Evolutionary conservation across 2,888 invertebrate genomes (phyloP).

Genomic region (Eupeodes luniger): DNA sequence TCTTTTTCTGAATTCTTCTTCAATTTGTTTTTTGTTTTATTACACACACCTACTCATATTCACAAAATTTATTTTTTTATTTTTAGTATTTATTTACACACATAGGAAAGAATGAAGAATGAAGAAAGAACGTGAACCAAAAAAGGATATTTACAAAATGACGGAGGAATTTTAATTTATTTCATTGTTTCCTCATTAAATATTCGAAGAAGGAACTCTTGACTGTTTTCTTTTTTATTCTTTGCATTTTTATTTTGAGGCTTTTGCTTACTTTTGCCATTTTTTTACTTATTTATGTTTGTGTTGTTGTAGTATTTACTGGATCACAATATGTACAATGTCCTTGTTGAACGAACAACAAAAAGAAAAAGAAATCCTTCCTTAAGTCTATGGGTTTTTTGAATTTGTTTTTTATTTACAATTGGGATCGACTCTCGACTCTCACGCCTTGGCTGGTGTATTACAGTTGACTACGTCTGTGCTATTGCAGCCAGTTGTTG

Average conservation of each 20-base stretch:
- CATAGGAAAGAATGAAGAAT: constrained; percentile 1
- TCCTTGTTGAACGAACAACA: constrained; percentile 29
- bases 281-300: constrained; percentile 3
- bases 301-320: constrained; percentile 44
- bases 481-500: constrained; percentile 74
- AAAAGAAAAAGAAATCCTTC: constrained; percentile 12
- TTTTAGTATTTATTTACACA: constrained; percentile 46
- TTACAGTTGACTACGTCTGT: constrained; percentile 76
- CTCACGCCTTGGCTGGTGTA: constrained; percentile 69
- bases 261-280: constrained; percentile 33
- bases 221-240: constrained; percentile 37
- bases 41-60: constrained; percentile 13
- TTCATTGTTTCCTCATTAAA: constrained; percentile 46
- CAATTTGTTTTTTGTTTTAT: neutral
- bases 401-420: constrained; percentile 56
- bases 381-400: constrained; percentile 46
- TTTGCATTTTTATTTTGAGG: constrained; percentile 13
- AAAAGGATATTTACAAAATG: constrained; percentile 60
- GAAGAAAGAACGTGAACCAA: constrained; percentile 7
- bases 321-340: constrained; percentile 63
- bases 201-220: constrained; percentile 72
- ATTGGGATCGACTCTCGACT: constrained; percentile 38
- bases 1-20: neutral
- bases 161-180: constrained; percentile 40
- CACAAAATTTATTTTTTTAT: constrained; percentile 3